A percentile compares a stretch with the other conserved stretches of the same genome.
Conservation (phyloP, 1,140 invertebrate species). For the Zophobas atratus region DNA sequence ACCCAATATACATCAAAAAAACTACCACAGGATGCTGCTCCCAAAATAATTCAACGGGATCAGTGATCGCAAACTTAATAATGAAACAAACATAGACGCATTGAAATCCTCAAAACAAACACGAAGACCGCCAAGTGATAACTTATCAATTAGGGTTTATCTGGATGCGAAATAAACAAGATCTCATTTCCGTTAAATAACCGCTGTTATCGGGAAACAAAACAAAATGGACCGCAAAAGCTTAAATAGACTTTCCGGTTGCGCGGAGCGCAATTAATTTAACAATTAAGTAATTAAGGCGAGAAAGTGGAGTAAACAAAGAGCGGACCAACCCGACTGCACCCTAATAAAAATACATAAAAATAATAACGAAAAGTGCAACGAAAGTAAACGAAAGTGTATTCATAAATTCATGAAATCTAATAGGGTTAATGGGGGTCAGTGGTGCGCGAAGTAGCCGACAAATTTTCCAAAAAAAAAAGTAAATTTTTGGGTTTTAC, state of each 20-base stretch:
- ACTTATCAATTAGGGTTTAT: constrained; percentile 2
- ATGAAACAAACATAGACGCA: background rate
- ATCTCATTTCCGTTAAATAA: constrained; percentile 19
- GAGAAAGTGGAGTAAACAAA: constrained; percentile 23
- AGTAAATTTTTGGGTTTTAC: constrained; percentile 62
- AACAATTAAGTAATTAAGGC: constrained; percentile 1
- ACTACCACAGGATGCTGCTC: constrained; percentile 19
- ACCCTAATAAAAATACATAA: background rate
- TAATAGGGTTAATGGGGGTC: constrained; percentile 27
- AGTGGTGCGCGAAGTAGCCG: constrained; percentile 20
- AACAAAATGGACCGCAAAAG: background rate
- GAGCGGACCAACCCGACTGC: background rate
- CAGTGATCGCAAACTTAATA: constrained; percentile 2
- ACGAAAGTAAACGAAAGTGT: constrained; percentile 27
- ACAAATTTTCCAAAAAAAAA: constrained; percentile 9
- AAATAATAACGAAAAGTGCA: constrained; percentile 17
- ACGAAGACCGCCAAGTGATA: constrained; percentile 6
- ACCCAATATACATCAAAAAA: background rate
- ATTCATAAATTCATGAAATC: constrained; percentile 21
- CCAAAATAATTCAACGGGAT: constrained; percentile 30
- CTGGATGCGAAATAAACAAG: background rate
- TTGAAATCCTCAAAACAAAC: background rate
- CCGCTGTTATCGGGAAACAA: background rate
- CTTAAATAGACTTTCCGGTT: constrained; percentile 3
- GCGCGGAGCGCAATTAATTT: background rate